Evolutionary conservation across 1,140 invertebrate species (phyloP).

Genomic region (Ostrea denselamellosa): DNA sequence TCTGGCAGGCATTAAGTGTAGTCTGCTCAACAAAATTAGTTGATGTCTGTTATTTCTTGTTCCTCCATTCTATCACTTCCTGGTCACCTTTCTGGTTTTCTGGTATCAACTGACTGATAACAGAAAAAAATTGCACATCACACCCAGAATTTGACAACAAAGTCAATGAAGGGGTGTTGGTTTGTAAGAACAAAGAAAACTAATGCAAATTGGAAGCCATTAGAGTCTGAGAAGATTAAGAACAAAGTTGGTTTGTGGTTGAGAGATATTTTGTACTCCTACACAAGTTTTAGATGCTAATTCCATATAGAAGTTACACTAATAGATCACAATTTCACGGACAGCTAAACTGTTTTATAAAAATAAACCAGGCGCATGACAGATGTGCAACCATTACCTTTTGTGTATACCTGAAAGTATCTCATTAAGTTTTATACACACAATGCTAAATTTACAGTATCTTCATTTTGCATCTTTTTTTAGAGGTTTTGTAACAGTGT

Average conservation of each 20-base stretch:
- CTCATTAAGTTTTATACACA: too few relatives aligned
- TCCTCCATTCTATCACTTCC: neutral
- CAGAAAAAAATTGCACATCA: neutral
- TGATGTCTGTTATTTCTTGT: neutral
- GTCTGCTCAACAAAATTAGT: neutral
- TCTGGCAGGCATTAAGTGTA: neutral
- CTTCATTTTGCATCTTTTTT: neutral
- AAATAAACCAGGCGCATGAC: too few relatives aligned
- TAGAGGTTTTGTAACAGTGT: neutral
- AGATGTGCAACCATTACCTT: too few relatives aligned
- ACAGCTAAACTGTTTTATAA: too few relatives aligned
- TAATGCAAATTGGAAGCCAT: constrained; percentile 10
- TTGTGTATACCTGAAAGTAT: too few relatives aligned
- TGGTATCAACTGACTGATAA: neutral
- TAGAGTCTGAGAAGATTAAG: constrained; percentile 7
- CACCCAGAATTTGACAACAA: constrained; percentile 15
- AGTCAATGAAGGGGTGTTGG: constrained; percentile 10
- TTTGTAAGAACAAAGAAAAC: neutral
- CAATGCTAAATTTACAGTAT: too few relatives aligned
- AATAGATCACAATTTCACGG: too few relatives aligned
- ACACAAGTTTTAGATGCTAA: constrained; percentile 4
- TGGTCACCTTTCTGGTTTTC: neutral
- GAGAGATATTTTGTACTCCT: constrained; percentile 7
- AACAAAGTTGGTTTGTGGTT: neutral
- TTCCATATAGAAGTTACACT: neutral